A percentile compares a stretch with the other conserved stretches of the same genome.
Conservation (phyloP, 2,888 invertebrate species). For the Sepiola atlantica region DNA sequence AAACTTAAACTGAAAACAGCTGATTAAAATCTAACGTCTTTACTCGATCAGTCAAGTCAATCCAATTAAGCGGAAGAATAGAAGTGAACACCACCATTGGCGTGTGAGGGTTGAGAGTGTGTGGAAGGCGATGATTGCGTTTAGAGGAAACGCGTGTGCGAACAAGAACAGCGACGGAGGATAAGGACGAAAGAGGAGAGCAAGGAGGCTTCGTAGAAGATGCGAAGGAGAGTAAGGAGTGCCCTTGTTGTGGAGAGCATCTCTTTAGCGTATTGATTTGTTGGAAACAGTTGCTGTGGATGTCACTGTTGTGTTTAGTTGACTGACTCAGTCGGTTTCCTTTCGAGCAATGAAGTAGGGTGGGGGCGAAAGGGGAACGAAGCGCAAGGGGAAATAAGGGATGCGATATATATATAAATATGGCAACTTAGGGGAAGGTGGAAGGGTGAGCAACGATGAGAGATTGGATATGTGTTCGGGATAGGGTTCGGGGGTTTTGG, state of each 20-base stretch:
- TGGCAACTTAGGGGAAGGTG: not conserved
- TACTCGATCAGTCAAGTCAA: not conserved
- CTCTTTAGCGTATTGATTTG: conserved; percentile 18
- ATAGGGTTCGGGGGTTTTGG: not conserved
- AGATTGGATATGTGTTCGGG: not conserved
- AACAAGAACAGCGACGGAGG: not conserved
- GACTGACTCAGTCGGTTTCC: conserved; percentile 32
- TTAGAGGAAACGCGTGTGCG: not conserved
- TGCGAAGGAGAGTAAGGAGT: conserved; percentile 16
- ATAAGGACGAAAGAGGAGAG: not conserved
- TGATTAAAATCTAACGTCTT: conserved; percentile 5
- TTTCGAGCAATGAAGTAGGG: not conserved
- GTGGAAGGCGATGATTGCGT: no score
- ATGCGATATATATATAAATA: not conserved
- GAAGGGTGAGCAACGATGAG: not conserved
- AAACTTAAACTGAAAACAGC: not conserved
- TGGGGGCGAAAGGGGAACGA: not conserved
- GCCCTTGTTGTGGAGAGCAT: not conserved
- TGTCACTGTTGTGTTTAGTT: not conserved
- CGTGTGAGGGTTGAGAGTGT: not conserved
- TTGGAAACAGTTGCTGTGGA: not conserved
- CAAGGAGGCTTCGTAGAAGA: not conserved
- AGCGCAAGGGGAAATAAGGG: not conserved
- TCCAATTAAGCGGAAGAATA: not conserved
- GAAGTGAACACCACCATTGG: not conserved